These are phyloP conservation scores for Shinisaurus crocodilurus DNA, from an alignment of 2,113 vertebrate species.

Conservation along the genomic window DNA sequence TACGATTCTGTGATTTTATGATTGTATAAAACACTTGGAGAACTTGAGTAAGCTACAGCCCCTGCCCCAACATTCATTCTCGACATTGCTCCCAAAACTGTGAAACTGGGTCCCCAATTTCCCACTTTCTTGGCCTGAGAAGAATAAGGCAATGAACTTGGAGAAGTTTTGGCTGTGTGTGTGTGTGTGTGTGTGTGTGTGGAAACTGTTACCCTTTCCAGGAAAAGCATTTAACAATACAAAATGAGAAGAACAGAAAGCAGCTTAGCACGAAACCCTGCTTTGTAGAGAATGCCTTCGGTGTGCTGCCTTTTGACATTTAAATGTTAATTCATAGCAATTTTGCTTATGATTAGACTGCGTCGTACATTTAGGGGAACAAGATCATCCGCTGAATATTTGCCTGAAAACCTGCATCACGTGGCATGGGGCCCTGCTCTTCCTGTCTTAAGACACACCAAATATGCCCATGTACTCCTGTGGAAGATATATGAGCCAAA, in stretches of 20 bases:
- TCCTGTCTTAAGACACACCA: slow-evolving; percentile 18
- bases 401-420: slow-evolving; percentile 66
- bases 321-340: slow-evolving; percentile 76
- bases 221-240: slow-evolving; percentile 65
- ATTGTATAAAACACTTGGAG: no score
- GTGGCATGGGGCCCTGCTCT: slow-evolving; percentile 46
- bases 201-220: not conserved
- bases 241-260: slow-evolving; percentile 72
- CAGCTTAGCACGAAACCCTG: slow-evolving; percentile 57
- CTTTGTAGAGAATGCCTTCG: slow-evolving; percentile 62
- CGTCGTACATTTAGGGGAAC: slow-evolving; percentile 46
- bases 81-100: not conserved
- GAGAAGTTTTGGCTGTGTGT: not conserved
- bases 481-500: not conserved
- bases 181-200: fast-evolving
- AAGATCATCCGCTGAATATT: slow-evolving; percentile 64
- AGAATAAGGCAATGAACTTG: not conserved
- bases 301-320: slow-evolving; percentile 74
- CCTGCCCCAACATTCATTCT: not conserved
- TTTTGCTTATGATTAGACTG: slow-evolving; percentile 67
- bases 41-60: no score
- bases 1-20: no score
- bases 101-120: not conserved
- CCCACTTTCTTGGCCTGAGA: not conserved
- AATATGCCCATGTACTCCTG: not conserved